A percentile compares a stretch with the other conserved stretches of the same genome.
Conservation (phyloP, 2,113 vertebrate genomes). For the human region GRCh38 chr1:104630501-104631000, state of each 20-base stretch:
- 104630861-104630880: background rate
- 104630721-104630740: background rate
- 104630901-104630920: background rate
- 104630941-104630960: background rate
- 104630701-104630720: background rate
- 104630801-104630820: background rate
- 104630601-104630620: background rate
- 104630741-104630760: background rate
- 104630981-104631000: background rate
- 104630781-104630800: background rate
- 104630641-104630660: background rate
- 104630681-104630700: background rate
- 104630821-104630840: fast-evolving
- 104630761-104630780: background rate
- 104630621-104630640: background rate
- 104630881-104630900: background rate
- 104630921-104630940: background rate
- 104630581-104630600: background rate
- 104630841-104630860: background rate
- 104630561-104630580: fast-evolving
- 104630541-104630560: background rate
- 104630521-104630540: background rate
- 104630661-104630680: background rate
- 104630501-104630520: background rate
- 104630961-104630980: background rate